These are phyloP conservation scores for Acanthopagrus latus DNA, from an alignment of 2,797 vertebrate genomes.

Conservation along the genomic window DNA sequence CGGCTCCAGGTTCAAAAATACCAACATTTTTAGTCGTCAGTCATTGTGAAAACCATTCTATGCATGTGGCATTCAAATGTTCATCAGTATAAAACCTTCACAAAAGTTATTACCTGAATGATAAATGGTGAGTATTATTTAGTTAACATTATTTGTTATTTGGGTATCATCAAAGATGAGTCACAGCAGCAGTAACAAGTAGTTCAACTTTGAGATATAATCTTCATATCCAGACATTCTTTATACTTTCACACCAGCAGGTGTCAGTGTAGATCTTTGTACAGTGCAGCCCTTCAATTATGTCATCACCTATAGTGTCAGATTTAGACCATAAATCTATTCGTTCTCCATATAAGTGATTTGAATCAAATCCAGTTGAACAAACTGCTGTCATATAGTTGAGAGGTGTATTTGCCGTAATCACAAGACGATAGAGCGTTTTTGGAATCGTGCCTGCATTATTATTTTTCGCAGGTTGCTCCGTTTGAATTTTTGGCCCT, in stretches of 20 bases:
- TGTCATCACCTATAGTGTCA: neutral
- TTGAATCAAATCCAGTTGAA: neutral
- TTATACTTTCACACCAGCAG: slow-evolving; percentile 71
- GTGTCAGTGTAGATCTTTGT: slow-evolving; percentile 74
- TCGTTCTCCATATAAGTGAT: neutral
- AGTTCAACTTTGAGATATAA: neutral
- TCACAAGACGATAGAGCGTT: neutral
- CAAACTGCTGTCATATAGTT: neutral
- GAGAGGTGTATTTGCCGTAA: neutral
- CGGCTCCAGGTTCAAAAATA: too few relatives aligned
- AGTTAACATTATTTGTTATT: too few relatives aligned
- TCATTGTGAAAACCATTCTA: neutral
- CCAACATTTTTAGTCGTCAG: neutral
- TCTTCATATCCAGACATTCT: neutral
- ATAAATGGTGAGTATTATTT: neutral
- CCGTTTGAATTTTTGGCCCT: neutral
- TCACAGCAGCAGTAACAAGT: slow-evolving; percentile 1
- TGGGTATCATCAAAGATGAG: too few relatives aligned
- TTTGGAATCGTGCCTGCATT: neutral
- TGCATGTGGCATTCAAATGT: too few relatives aligned
- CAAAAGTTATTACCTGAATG: too few relatives aligned
- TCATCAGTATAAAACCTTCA: too few relatives aligned
- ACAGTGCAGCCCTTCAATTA: neutral
- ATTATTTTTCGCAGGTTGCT: slow-evolving; percentile 1
- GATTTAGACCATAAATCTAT: neutral